Evolutionary conservation across 2,797 vertebrate genomes (phyloP).

Genomic region (Brachyalestes nurse): DNA sequence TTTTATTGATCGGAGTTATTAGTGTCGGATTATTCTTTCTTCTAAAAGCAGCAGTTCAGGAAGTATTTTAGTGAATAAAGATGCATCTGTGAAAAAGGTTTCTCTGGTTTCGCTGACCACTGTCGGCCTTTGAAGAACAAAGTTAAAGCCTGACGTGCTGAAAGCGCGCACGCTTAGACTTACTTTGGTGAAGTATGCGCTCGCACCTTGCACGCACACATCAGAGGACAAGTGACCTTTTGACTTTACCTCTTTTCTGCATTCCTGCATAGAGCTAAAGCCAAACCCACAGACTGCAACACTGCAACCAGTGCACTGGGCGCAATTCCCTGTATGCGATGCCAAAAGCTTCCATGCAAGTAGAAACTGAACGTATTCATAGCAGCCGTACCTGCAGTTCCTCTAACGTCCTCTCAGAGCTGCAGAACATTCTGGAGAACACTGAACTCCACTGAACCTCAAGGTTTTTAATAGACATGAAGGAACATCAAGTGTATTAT

Average conservation of each 20-base stretch:
- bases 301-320: not conserved
- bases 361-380: too few relatives aligned
- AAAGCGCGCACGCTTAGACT: not conserved
- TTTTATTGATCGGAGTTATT: constrained; percentile 72
- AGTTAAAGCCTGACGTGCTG: constrained; percentile 36
- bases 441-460: not conserved
- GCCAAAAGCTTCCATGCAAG: constrained; percentile 17
- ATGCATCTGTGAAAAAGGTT: constrained; percentile 70
- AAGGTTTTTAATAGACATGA: not conserved
- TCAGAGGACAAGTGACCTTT: constrained; percentile 15
- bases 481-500: not conserved
- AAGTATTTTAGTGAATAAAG: constrained; percentile 56
- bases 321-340: constrained; percentile 8
- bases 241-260: constrained; percentile 12
- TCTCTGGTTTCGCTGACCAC: constrained; percentile 60
- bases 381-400: not conserved
- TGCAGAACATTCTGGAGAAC: not conserved
- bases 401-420: not conserved
- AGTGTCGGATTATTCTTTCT: constrained; percentile 74
- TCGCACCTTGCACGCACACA: constrained; percentile 2
- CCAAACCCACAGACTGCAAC: not conserved
- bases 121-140: constrained; percentile 20
- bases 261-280: constrained; percentile 5
- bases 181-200: not conserved
- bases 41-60: constrained; percentile 59